Base-by-base conservation (phyloP, 2,113 vertebrate genomes). In the Heteronetta atricapilla region DNA sequence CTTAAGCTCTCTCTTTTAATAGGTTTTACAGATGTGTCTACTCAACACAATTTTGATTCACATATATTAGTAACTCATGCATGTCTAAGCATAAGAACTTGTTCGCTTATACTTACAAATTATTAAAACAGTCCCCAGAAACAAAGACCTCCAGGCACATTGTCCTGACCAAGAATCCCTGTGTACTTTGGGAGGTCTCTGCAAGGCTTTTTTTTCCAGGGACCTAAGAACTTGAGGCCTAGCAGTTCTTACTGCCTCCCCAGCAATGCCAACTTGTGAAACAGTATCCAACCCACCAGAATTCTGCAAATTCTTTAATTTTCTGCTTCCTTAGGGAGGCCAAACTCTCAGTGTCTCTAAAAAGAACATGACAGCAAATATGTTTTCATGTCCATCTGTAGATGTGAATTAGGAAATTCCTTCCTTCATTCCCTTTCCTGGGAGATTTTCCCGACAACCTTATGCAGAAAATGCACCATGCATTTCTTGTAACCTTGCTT, bases 81-180 rank as follows among this genome's bases (percentile, higher is more conserved):
- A 31, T 34, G 14, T n/a, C 34, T 82, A 28, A 23, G 21, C 23
- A 38, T 44, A 50, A 62, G 22, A 73, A 38, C 18, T 55, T 69
- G 23, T 50, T 69, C 16, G 26, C 5, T 16, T 42, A 5, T 8
- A 55, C 6, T 67, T 52, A 36, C 16, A 62, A 60, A 26, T 38
- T 48, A 25, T 53, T 86, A 60, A 82, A 73, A 50, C 21, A n/a
- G 8, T 66, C 29, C 8, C 11, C 44, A 53, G 36, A 21, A 77
- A 12, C 14, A 50, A 0, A 1, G 3, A 2, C 36, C 6, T 67
- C 15, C 34, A 53, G 22, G 8, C 18, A 50, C 29, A 28, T 21
- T 60, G 5, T 33, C 12, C n/a, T 55, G 26, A 22, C 10, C 14
- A 11, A 18, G 15, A 55, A 67, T 48, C 7, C 14, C 26, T 48